Conservation (phyloP, 1,140 invertebrate genomes). For the Gonioctena quinquepunctata region DNA sequence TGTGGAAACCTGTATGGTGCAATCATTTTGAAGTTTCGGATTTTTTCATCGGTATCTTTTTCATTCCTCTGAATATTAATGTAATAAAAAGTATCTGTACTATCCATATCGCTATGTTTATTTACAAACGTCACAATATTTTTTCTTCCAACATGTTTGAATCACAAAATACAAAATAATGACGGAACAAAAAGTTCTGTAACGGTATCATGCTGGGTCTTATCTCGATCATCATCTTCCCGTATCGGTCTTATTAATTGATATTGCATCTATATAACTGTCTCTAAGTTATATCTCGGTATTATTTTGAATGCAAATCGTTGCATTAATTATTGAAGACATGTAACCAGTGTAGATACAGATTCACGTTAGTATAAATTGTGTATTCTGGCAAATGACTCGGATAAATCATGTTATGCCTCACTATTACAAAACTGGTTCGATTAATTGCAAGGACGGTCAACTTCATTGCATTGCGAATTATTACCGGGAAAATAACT, state of each 20-base stretch:
- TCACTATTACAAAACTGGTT: background rate
- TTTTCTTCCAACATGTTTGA: too few species aligned
- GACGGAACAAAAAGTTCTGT: too few species aligned
- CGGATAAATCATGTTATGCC: background rate
- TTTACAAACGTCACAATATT: too few species aligned
- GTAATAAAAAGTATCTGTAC: too few species aligned
- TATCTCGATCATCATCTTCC: background rate
- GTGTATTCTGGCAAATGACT: background rate
- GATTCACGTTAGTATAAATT: background rate
- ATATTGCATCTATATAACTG: background rate
- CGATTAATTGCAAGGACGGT: background rate
- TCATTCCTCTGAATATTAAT: too few species aligned
- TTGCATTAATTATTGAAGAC: slow-evolving; percentile 10
- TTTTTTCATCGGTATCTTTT: too few species aligned
- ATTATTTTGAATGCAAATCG: slow-evolving; percentile 6
- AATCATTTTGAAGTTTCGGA: too few species aligned
- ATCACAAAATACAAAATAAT: too few species aligned
- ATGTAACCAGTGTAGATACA: background rate
- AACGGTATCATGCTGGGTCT: background rate
- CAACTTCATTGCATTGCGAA: too few species aligned
- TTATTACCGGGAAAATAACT: too few species aligned
- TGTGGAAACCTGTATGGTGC: too few species aligned
- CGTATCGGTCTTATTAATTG: background rate
- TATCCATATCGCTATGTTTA: too few species aligned
- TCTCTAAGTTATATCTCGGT: background rate